phyloP scores from a whole-genome alignment of 2,888 invertebrate species.

The Aspidiotus destructor region DNA sequence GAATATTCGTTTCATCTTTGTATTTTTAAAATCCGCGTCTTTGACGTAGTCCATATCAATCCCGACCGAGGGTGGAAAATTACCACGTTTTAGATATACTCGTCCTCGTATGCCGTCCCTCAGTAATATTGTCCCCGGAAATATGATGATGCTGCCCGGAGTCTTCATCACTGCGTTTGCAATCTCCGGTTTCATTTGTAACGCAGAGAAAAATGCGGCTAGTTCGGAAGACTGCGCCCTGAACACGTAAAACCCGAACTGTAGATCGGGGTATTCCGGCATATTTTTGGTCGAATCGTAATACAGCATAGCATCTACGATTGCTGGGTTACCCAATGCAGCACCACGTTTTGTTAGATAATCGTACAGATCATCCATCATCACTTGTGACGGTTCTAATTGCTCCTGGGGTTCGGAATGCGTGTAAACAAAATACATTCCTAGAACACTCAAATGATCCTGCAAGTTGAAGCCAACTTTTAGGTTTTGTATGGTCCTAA shows the following conservation, averaged over 20 bases:
- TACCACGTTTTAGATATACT: slow-evolving; percentile 1
- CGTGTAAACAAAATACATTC: background rate
- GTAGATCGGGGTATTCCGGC: slow-evolving; percentile 9
- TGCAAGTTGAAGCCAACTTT: slow-evolving; percentile 24
- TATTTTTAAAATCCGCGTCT: slow-evolving; percentile 1
- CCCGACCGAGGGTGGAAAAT: background rate
- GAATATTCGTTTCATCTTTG: slow-evolving; percentile 9
- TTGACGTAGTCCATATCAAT: slow-evolving; percentile 12
- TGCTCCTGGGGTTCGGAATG: background rate
- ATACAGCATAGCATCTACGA: slow-evolving; percentile 7
- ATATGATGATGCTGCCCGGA: slow-evolving; percentile 8
- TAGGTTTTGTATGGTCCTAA: slow-evolving; percentile 6
- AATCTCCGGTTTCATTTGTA: slow-evolving; percentile 12
- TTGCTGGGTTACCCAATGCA: slow-evolving; percentile 3
- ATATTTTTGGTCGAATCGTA: slow-evolving; percentile 3
- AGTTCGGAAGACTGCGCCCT: slow-evolving; percentile 5
- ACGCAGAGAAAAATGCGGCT: background rate
- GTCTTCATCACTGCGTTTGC: background rate
- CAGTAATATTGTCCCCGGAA: slow-evolving; percentile 1
- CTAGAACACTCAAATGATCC: slow-evolving; percentile 22
- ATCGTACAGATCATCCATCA: slow-evolving; percentile 10
- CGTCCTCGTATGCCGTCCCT: slow-evolving; percentile 6
- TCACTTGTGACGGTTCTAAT: background rate
- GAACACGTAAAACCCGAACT: slow-evolving; percentile 1
- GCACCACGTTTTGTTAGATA: slow-evolving; percentile 6